These are phyloP conservation scores for Augiades crinisus DNA, from an alignment of 2,888 invertebrate genomes.

Conservation along the genomic window DNA sequence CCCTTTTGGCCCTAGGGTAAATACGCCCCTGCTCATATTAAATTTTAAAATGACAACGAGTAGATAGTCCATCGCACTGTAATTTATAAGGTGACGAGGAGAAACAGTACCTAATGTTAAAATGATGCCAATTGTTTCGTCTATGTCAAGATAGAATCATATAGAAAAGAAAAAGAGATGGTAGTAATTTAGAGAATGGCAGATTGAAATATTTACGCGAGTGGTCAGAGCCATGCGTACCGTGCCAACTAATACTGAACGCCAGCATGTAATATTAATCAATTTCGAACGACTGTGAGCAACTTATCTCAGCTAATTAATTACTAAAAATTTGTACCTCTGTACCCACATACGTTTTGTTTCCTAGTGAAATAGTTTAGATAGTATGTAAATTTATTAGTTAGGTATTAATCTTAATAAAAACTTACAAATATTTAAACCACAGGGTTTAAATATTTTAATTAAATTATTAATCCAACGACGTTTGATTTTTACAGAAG, in stretches of 20 bases:
- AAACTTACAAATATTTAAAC: no score
- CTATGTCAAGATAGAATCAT: constrained; percentile 9
- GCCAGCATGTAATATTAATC: constrained; percentile 36
- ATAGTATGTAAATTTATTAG: no score
- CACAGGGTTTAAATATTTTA: no score
- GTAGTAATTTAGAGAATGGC: constrained; percentile 41
- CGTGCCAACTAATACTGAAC: constrained; percentile 48
- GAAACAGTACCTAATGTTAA: not conserved
- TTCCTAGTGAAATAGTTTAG: not conserved
- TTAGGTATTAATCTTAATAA: no score
- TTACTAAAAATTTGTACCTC: constrained; percentile 18
- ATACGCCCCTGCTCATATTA: no score
- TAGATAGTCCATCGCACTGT: not conserved
- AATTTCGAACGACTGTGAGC: constrained; percentile 29
- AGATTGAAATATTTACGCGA: constrained; percentile 51
- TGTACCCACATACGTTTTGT: no score
- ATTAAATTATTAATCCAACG: no score
- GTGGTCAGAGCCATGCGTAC: constrained; percentile 33
- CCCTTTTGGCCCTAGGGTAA: no score
- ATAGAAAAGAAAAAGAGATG: constrained; percentile 17
- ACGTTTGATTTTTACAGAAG: no score
- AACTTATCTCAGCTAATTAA: constrained; percentile 21
- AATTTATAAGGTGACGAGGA: not conserved
- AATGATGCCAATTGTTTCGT: constrained; percentile 21
- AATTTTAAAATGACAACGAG: no score